Evolutionary conservation across 2,797 vertebrate genomes (phyloP).

Genomic region (Oreochromis grahami): DNA sequence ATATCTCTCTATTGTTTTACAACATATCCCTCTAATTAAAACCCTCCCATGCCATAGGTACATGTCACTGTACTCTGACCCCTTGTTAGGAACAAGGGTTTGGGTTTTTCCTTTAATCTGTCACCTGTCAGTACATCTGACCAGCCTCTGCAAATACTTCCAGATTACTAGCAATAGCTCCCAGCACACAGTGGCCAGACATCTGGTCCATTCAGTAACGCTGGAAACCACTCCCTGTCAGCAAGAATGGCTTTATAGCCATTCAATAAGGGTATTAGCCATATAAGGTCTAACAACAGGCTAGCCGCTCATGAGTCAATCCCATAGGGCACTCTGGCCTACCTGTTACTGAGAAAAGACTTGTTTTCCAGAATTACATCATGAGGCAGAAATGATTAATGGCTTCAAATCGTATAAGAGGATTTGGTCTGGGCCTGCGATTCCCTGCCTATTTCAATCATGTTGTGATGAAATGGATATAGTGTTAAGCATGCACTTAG

Average conservation of each 20-base stretch:
- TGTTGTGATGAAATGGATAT: constrained; percentile 69
- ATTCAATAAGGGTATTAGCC: constrained; percentile 20
- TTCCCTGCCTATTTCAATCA: constrained; percentile 64
- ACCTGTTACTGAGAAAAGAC: constrained; percentile 60
- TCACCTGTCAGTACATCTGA: not conserved
- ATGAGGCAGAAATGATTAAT: constrained; percentile 68
- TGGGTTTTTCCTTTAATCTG: not conserved
- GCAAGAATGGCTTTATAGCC: constrained; percentile 37
- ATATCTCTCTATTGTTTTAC: not conserved
- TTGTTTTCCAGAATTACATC: constrained; percentile 63
- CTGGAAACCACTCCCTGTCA: not conserved
- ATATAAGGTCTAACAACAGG: constrained; percentile 20
- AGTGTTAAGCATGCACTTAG: constrained; percentile 59
- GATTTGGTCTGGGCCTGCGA: constrained; percentile 53
- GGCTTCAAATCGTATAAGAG: constrained; percentile 67
- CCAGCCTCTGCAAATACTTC: not conserved
- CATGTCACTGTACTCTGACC: not conserved
- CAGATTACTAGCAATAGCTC: not conserved
- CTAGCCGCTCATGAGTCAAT: constrained; percentile 17
- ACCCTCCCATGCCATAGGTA: not conserved
- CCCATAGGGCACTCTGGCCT: constrained; percentile 16
- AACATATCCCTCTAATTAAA: not conserved
- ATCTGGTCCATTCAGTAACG: constrained; percentile 10
- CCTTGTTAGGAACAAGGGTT: not conserved
- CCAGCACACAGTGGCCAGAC: constrained; percentile 17